Evolutionary conservation across 92 coral and sea anemone genomes (phyloP).

Genomic region (Pocillopora grandis): DNA sequence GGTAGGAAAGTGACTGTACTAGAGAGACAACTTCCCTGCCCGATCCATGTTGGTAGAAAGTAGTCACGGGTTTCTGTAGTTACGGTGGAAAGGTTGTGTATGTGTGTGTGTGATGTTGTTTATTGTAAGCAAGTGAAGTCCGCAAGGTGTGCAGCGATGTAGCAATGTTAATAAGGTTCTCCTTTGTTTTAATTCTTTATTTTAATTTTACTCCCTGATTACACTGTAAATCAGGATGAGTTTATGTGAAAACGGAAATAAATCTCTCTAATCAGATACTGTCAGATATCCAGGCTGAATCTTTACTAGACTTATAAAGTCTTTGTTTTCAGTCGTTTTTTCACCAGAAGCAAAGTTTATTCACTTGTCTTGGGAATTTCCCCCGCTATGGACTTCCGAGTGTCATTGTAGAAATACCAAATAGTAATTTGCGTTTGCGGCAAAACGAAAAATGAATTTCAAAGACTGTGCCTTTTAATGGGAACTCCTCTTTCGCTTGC

Average conservation of each 20-base stretch:
- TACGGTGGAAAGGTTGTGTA: not conserved
- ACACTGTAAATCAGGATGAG: not conserved
- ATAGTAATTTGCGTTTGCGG: too few relatives aligned
- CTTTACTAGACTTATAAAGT: too few relatives aligned
- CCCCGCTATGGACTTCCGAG: too few relatives aligned
- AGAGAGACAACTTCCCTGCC: not conserved
- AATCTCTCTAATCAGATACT: not conserved
- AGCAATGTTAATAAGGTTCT: not conserved
- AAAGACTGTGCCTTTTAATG: not conserved
- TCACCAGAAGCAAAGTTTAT: too few relatives aligned
- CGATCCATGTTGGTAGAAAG: too few relatives aligned
- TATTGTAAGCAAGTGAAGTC: not conserved
- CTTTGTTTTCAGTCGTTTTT: too few relatives aligned
- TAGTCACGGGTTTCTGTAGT: not conserved
- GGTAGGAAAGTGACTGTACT: not conserved
- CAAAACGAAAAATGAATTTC: too few relatives aligned
- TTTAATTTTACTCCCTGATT: not conserved
- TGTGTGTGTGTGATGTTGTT: not conserved
- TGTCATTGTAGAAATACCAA: too few relatives aligned
- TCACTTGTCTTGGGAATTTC: too few relatives aligned
- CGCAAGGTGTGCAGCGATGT: not conserved
- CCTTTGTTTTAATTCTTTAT: not conserved
- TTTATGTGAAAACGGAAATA: slow-evolving; percentile 8
- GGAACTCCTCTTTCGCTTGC: not conserved
- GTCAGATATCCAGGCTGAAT: too few relatives aligned